Evolutionary conservation across 2,113 vertebrate genomes (phyloP).

Genomic region (Donacobius atricapilla): DNA sequence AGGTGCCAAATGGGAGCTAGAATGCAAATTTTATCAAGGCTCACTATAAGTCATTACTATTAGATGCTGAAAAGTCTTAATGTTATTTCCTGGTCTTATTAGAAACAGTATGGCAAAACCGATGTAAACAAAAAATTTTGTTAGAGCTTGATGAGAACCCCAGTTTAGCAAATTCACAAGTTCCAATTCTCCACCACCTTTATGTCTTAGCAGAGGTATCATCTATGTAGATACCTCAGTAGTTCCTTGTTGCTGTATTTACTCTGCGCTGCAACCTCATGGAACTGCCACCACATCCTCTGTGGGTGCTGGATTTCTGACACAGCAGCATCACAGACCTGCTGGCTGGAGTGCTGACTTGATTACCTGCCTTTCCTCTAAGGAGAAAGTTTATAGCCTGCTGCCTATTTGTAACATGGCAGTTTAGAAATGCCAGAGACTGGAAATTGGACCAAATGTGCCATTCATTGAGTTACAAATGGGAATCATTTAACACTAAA

Average conservation of each 20-base stretch:
- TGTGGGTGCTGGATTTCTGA: not conserved
- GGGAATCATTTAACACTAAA: slow-evolving; percentile 40
- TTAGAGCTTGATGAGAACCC: not conserved
- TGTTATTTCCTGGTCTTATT: not conserved
- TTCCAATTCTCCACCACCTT: not conserved
- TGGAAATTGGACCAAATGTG: slow-evolving; percentile 36
- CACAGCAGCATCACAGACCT: not conserved
- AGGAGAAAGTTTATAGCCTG: not conserved
- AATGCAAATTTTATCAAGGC: not conserved
- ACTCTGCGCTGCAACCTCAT: not conserved
- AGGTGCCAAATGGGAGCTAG: not conserved
- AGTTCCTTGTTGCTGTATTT: not conserved
- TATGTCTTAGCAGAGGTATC: not conserved
- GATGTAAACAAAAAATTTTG: not conserved
- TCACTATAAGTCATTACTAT: not conserved
- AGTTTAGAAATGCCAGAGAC: slow-evolving; percentile 45
- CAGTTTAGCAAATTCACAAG: not conserved
- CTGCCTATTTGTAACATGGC: slow-evolving; percentile 6
- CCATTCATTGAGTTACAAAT: slow-evolving; percentile 40
- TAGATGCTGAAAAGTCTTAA: not conserved
- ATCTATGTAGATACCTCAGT: not conserved
- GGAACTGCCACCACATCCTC: not conserved
- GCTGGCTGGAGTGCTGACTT: not conserved
- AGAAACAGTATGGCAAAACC: not conserved
- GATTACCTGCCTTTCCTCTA: not conserved